These are phyloP conservation scores for Chorisops tibialis DNA, from an alignment of 2,888 invertebrate genomes.

Conservation along the genomic window DNA sequence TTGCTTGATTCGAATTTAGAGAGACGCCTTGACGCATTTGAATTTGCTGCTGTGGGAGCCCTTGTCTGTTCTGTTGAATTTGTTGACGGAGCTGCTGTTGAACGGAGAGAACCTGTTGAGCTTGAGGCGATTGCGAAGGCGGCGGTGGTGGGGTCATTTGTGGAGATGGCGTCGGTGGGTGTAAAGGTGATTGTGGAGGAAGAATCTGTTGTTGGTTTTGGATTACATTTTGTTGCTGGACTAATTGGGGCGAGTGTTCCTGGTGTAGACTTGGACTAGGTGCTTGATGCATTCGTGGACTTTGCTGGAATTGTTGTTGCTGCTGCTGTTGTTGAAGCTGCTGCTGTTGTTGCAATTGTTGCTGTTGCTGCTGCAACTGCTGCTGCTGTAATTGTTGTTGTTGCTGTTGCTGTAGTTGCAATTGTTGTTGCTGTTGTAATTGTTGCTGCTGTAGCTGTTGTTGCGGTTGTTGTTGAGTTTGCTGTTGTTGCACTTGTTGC, in stretches of 20 bases:
- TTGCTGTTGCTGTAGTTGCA: constrained; percentile 42
- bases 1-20: constrained; percentile 30
- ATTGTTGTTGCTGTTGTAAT: constrained; percentile 52
- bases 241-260: constrained; percentile 45
- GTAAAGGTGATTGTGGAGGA: constrained; percentile 33
- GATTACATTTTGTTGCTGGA: constrained; percentile 38
- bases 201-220: constrained; percentile 43
- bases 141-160: constrained; percentile 51
- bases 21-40: constrained; percentile 28
- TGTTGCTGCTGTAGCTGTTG: constrained; percentile 40
- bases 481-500: constrained; percentile 44
- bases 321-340: constrained; percentile 39
- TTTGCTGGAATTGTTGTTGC: constrained; percentile 45
- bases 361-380: constrained; percentile 42
- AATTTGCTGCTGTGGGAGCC: constrained; percentile 29
- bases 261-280: constrained; percentile 47
- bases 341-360: constrained; percentile 35
- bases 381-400: constrained; percentile 46
- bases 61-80: constrained; percentile 41
- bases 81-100: constrained; percentile 47
- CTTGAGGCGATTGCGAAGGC: constrained; percentile 42
- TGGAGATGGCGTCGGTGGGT: constrained; percentile 41
- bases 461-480: constrained; percentile 51
- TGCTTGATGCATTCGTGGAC: constrained; percentile 47
- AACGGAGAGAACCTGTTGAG: constrained; percentile 38